Conservation (phyloP, 1,140 invertebrate species). For the Drosophila pandora region DNA sequence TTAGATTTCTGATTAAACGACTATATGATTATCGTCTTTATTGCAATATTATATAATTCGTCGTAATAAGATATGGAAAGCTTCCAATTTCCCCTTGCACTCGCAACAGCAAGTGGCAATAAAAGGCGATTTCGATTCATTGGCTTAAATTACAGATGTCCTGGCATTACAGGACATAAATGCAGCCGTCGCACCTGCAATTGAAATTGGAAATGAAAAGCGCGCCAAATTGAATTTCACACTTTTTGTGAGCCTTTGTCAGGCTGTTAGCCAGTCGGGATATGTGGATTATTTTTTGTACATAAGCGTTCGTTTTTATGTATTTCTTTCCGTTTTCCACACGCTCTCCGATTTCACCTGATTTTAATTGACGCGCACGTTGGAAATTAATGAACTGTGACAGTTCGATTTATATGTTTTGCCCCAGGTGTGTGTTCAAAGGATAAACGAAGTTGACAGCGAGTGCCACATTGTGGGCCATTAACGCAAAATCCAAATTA, state of each 20-base stretch:
- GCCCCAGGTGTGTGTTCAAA: constrained; percentile 12
- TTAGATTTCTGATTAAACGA: too few relatives aligned
- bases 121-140: constrained; percentile 49
- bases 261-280: constrained; percentile 34
- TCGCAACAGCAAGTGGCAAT: constrained; percentile 46
- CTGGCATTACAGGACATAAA: constrained; percentile 20
- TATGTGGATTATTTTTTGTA: constrained; percentile 36
- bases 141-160: constrained; percentile 52
- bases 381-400: constrained; percentile 59
- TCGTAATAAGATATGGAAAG: constrained; percentile 45
- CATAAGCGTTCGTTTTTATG: constrained; percentile 20
- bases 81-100: constrained; percentile 57
- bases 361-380: constrained; percentile 46
- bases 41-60: not conserved
- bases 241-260: constrained; percentile 23
- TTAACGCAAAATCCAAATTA: constrained; percentile 23
- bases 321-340: not conserved
- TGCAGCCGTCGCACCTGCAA: constrained; percentile 2
- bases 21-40: not conserved
- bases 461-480: constrained; percentile 15
- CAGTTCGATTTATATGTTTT: constrained; percentile 18
- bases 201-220: constrained; percentile 44
- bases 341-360: constrained; percentile 9
- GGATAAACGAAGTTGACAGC: constrained; percentile 32
- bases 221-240: constrained; percentile 58